These are phyloP conservation scores for Scotopteryx bipunctaria DNA, from an alignment of 2,888 invertebrate genomes.

Conservation along the genomic window DNA sequence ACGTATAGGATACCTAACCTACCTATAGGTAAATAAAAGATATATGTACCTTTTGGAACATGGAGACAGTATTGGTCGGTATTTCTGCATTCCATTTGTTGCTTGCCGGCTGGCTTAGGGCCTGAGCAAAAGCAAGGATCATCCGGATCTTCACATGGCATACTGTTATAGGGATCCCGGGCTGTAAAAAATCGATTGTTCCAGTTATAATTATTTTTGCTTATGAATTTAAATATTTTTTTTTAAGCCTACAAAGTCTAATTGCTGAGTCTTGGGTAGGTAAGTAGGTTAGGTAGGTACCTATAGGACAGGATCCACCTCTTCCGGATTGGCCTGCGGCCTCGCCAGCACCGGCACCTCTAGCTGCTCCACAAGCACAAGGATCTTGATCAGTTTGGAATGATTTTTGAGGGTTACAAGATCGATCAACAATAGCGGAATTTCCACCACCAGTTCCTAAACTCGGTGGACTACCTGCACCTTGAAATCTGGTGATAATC, in stretches of 20 bases:
- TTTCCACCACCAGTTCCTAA: slow-evolving; percentile 48
- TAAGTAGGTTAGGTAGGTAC: slow-evolving; percentile 36
- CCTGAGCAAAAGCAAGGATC: slow-evolving; percentile 73
- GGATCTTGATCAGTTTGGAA: slow-evolving; percentile 61
- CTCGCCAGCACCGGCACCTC: slow-evolving; percentile 34
- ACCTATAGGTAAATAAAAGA: background rate
- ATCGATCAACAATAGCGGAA: slow-evolving; percentile 57
- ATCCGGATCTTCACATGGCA: slow-evolving; percentile 68
- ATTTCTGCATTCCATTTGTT: slow-evolving; percentile 67
- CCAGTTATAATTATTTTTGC: background rate
- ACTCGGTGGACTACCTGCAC: slow-evolving; percentile 55
- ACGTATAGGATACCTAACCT: background rate
- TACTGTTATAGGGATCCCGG: slow-evolving; percentile 61
- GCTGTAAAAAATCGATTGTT: slow-evolving; percentile 36
- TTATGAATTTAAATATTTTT: too few relatives aligned
- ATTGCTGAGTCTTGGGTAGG: too few relatives aligned
- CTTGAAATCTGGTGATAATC: slow-evolving; percentile 86
- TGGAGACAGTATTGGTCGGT: slow-evolving; percentile 74
- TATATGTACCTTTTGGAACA: slow-evolving; percentile 70
- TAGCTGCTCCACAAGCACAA: slow-evolving; percentile 66
- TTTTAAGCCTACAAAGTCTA: too few relatives aligned
- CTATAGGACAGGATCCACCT: slow-evolving; percentile 55
- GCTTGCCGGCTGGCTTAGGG: slow-evolving; percentile 53
- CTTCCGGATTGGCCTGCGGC: slow-evolving; percentile 38
- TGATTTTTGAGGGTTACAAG: slow-evolving; percentile 62